Base-by-base conservation (phyloP, 2,113 vertebrate genomes). In the Labrus mixtus region DNA sequence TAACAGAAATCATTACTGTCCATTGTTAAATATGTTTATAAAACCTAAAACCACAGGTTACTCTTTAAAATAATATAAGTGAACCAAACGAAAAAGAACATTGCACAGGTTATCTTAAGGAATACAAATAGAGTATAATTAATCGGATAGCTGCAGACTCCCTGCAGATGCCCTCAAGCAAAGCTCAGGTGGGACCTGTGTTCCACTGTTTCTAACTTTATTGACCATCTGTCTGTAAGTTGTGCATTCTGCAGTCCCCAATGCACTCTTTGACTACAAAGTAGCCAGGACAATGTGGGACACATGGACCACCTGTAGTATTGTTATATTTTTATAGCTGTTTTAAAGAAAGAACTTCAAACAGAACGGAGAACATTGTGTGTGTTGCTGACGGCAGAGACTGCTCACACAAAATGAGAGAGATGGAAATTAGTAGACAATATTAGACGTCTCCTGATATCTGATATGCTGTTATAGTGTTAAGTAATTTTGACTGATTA, bases 211-310 rank as follows among this genome's bases (percentile, higher is more conserved):
- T 74, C 51, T 37, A 56, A 68, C 46, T 33, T 20, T 45, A 48
- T 41, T 67, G 59, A 73, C 80, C 68, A 73, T 61, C 60, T 79
- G 72, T 73, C 59, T 55, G 29, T 73, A 45, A 55, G 59, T 71
- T 75, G 50, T 57, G 59, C 36, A 60, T 53, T 61, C 54, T 68
- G 33, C 10, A 70, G 36, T 43, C 43, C 13, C 46, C 73, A 71
- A 12, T 68, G 29, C 39, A 11, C 64, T 22, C 25, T 64, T 69
- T 65, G 33, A 60, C 39, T 59, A 29, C 61, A 74, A 74, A 63
- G 33, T 51, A 77, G 51, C 46, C 46, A 23, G 58, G 8, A 72
- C 16, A 48, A 59, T 43, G 54, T 59, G 9, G 13, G 63, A 41
- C 50, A 65, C n/a, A 57, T 56, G 29, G 36, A 48, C 54, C 13